Conservation (phyloP, 2,888 invertebrate species). For the Nudaria mundana region DNA sequence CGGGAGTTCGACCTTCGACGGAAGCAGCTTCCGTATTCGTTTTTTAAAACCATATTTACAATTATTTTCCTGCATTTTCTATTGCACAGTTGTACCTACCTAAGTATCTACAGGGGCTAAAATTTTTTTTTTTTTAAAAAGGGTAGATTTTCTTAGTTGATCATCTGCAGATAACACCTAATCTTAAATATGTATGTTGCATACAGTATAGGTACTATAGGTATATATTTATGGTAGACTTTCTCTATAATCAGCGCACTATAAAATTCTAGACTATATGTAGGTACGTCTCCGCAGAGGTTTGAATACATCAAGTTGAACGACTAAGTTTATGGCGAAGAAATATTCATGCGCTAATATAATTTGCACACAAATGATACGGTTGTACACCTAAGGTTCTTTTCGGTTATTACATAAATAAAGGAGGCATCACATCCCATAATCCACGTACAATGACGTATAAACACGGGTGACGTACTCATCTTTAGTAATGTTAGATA, state of each 20-base stretch:
- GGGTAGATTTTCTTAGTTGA: no score
- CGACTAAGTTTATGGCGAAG: constrained; percentile 18
- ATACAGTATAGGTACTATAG: no score
- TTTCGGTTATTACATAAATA: constrained; percentile 62
- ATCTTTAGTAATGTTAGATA: constrained; percentile 65
- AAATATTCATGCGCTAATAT: constrained; percentile 66
- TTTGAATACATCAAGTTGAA: constrained; percentile 9
- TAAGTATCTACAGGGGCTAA: no score
- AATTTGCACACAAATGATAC: constrained; percentile 65
- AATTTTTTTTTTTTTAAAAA: no score
- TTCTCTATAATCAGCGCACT: background rate
- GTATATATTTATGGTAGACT: background rate
- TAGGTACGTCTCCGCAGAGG: background rate
- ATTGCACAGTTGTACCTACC: no score
- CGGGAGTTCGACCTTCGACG: no score
- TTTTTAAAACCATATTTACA: no score
- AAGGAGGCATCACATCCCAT: constrained; percentile 68
- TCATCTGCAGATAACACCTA: no score
- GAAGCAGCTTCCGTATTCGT: no score
- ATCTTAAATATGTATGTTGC: no score
- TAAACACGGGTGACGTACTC: constrained; percentile 70
- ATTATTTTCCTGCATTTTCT: no score
- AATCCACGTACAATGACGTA: constrained; percentile 72
- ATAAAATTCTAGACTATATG: background rate
- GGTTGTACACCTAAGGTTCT: constrained; percentile 49